Conservation (phyloP, 2,113 vertebrate genomes). For the Charina bottae region DNA sequence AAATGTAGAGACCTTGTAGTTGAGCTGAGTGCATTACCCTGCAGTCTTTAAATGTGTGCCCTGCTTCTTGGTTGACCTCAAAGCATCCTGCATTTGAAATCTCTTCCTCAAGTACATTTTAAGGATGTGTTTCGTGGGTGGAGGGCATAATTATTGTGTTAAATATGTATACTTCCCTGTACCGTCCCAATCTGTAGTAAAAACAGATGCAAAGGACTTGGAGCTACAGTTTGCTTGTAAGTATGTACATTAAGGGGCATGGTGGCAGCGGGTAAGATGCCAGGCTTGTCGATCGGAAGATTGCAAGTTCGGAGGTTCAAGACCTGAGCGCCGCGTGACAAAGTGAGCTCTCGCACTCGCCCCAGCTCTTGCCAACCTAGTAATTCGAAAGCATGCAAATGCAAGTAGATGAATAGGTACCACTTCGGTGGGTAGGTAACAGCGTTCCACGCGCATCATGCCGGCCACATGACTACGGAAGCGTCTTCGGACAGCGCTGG, state of each 20-base stretch:
- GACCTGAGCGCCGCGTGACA: too few relatives aligned
- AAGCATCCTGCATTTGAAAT: not conserved
- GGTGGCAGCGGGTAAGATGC: too few relatives aligned
- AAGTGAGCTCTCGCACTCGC: too few relatives aligned
- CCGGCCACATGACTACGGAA: too few relatives aligned
- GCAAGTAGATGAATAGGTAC: too few relatives aligned
- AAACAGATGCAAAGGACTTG: not conserved
- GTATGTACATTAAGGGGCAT: not conserved
- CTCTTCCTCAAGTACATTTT: not conserved
- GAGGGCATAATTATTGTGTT: not conserved
- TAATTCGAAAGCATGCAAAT: too few relatives aligned
- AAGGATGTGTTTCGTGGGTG: not conserved
- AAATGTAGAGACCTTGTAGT: conserved; percentile 86
- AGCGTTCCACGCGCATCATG: too few relatives aligned
- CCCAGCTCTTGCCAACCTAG: too few relatives aligned
- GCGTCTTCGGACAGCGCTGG: too few relatives aligned
- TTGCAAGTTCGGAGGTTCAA: too few relatives aligned
- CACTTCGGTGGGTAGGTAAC: too few relatives aligned
- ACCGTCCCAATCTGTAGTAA: not conserved
- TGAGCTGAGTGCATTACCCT: conserved; percentile 79
- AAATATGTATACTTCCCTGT: not conserved
- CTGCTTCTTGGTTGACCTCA: not conserved
- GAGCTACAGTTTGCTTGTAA: not conserved
- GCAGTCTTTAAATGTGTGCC: conserved; percentile 37
- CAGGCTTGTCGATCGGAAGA: too few relatives aligned